Evolutionary conservation across 2,797 vertebrate genomes (phyloP).

Genomic region (Myripristis jacobus): DNA sequence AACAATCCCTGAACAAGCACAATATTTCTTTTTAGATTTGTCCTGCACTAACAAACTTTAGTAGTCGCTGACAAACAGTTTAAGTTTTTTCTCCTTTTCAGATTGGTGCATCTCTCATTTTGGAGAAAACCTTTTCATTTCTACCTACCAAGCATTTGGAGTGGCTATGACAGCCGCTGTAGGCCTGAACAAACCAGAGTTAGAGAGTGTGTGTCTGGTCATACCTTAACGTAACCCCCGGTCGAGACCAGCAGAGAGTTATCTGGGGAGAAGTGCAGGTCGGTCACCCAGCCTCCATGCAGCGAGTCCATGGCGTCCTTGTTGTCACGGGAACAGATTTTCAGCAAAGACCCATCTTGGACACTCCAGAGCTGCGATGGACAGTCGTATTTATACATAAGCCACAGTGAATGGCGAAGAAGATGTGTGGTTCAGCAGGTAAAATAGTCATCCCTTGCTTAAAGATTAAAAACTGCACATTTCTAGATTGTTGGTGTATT

Average conservation of each 20-base stretch:
- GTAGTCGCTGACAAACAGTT: too few species aligned
- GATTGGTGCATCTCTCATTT: too few species aligned
- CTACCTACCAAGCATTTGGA: too few species aligned
- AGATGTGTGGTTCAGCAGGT: too few species aligned
- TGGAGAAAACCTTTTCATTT: neutral
- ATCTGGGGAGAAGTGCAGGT: conserved; percentile 93
- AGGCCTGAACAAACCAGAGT: neutral
- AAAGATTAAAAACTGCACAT: neutral
- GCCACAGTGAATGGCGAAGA: neutral
- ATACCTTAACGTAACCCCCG: conserved; percentile 93
- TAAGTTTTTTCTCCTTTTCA: too few species aligned
- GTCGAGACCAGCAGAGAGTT: conserved; percentile 89
- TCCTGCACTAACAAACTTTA: too few species aligned
- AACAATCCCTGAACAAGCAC: too few species aligned
- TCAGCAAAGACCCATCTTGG: conserved; percentile 84
- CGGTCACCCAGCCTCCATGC: conserved; percentile 94
- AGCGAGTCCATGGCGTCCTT: conserved; percentile 88
- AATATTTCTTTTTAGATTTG: too few species aligned
- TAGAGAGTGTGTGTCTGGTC: neutral
- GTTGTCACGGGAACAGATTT: conserved; percentile 84
- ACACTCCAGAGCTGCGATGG: conserved; percentile 88
- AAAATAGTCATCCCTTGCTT: neutral
- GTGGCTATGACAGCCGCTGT: neutral
- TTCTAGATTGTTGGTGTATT: neutral
- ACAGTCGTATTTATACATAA: neutral